Base-by-base conservation (phyloP, 2,888 invertebrate species). In the Pocota personata region DNA sequence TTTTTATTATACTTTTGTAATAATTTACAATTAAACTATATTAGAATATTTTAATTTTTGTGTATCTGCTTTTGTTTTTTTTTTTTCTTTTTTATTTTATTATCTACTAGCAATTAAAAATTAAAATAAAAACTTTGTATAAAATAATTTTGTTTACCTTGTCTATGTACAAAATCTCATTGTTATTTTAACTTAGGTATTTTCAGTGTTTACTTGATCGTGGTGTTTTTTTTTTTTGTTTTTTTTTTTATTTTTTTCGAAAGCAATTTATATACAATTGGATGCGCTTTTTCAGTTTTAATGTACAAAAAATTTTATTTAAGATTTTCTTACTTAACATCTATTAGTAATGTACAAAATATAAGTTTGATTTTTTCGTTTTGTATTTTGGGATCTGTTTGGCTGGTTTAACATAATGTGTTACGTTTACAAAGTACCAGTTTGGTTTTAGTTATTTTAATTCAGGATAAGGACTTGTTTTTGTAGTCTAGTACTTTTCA, bases 161-260 rank as follows among this genome's bases (percentile, higher is more conserved):
- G 67, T 76, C 67, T 82, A 86, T 86, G 27, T 86, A 86, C 86
- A 76, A 64, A 84, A 86, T 86, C 86, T 86, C 82, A 73, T 57
- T 46, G 32, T 66, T 69, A 37, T 35, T 58, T 27, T 21, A 69
- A 40, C 67, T 77, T 76, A 69, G 46, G 60, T 73, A 37, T 52
- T 50, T 30, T 40, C 27, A 55, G 52, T 71, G 43, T 77, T 64
- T 50, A 35, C 69, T 69, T 64, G 58, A 64, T 77, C 66, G 43
- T 72, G 62, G 40, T 4, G 66, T 21, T 30, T 3, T 55, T 35
- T 21, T 8, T n/a, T 30, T 30, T 2, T 50, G 8, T 55, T 27
- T 16, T 55, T 32, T 64, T 50, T 14, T 52, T 30, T 8, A 21
- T 58, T 32, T 57, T 14, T 30, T 8, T 43, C 12, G 21, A 48